phyloP scores from a whole-genome alignment of 1,140 invertebrate species.

The Octopus bimaculoides region DNA sequence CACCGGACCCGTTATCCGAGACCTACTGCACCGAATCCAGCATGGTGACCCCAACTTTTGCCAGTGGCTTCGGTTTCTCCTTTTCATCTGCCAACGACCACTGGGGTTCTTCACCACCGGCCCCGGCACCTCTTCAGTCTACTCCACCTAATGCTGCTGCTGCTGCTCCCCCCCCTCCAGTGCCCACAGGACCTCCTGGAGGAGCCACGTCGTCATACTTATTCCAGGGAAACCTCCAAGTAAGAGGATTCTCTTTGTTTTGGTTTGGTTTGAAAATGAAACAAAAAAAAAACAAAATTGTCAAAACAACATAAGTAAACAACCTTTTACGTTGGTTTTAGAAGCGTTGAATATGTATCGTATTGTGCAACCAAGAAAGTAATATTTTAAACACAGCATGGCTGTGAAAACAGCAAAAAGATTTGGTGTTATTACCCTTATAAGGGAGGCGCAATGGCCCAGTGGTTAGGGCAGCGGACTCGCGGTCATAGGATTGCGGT shows the following conservation, averaged over 20 bases:
- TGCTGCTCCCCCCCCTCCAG: neutral
- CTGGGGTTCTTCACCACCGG: slow-evolving; percentile 13
- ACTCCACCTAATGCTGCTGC: neutral
- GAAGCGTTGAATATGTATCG: no score
- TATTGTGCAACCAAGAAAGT: no score
- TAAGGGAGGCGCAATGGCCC: no score
- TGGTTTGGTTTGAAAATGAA: no score
- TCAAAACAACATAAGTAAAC: no score
- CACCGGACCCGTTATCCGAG: slow-evolving; percentile 36
- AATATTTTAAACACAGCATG: no score
- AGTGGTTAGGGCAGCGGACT: no score
- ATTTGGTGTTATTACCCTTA: no score
- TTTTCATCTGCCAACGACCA: slow-evolving; percentile 28
- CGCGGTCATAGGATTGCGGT: no score
- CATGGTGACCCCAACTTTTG: slow-evolving; percentile 22
- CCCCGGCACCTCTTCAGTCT: neutral
- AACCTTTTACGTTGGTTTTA: no score
- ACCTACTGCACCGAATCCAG: slow-evolving; percentile 1
- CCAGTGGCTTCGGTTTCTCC: slow-evolving; percentile 28
- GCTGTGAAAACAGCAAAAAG: no score
- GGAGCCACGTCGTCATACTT: neutral
- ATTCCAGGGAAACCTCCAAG: neutral
- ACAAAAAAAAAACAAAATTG: no score
- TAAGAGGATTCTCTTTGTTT: neutral
- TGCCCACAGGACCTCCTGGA: neutral